Percentiles rank a stretch among this genome's conserved stretches.
phyloP scores from a whole-genome alignment of 1,140 invertebrate genomes.

The Saxidomus purpurata region DNA sequence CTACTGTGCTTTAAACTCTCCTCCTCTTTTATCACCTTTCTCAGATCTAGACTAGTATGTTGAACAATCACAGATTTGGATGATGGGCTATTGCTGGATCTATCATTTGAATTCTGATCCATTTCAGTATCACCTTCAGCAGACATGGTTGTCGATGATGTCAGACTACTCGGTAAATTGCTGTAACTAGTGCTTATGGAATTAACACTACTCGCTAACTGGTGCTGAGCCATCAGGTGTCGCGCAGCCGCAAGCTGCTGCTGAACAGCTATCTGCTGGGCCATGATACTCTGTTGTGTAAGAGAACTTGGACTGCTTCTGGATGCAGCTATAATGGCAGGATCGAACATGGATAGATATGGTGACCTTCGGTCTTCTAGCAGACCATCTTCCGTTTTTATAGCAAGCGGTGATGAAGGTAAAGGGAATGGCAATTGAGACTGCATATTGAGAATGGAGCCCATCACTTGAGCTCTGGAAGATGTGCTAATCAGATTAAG shows the following conservation, averaged over 20 bases:
- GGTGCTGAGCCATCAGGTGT: constrained; percentile 53
- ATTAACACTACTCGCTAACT: constrained; percentile 27
- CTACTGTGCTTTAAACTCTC: constrained; percentile 70
- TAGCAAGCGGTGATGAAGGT: constrained; percentile 54
- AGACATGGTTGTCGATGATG: constrained; percentile 9
- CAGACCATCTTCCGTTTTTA: constrained; percentile 60
- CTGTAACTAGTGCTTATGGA: constrained; percentile 2
- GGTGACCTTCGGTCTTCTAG: constrained; percentile 57
- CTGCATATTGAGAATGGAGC: constrained; percentile 64
- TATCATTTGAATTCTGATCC: constrained; percentile 11
- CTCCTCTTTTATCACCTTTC: constrained; percentile 75
- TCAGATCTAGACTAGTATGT: constrained; percentile 80
- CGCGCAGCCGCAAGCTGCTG: constrained; percentile 56
- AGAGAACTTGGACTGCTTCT: constrained; percentile 42
- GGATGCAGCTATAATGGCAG: constrained; percentile 29
- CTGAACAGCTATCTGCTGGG: constrained; percentile 54
- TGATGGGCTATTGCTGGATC: constrained; percentile 66
- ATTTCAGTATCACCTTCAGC: constrained; percentile 24
- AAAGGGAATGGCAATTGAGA: constrained; percentile 66
- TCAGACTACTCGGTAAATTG: constrained; percentile 41
- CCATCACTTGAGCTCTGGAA: constrained; percentile 56
- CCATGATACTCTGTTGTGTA: constrained; percentile 29
- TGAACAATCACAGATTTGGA: constrained; percentile 80
- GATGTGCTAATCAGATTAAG: constrained; percentile 64
- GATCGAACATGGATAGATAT: constrained; percentile 60